Base-by-base conservation (phyloP, 2,888 invertebrate species). In the Zhuqinia jingwanae region DNA sequence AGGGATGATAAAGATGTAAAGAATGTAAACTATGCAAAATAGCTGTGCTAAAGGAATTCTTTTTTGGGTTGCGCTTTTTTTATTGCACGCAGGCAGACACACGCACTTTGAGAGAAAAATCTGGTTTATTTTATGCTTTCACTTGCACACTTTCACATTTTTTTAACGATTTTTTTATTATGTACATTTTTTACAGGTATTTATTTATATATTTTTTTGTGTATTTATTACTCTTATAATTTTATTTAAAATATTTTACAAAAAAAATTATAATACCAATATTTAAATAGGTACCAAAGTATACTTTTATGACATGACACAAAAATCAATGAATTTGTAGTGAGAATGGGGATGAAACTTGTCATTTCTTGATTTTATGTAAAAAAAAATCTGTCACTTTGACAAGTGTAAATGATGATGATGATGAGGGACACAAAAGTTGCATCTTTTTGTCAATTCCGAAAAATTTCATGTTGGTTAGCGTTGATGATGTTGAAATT, bases 11-110 rank as follows among this genome's bases (percentile, higher is more conserved):
- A 25, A 47, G 6, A 47, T 47, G 70, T 1, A 20, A 22, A 22
- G 10, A 58, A 68, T 68, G 68, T 36, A 68, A 36, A 68, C 6
- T 75, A 56, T 75, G 50, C 20, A 27, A 75, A 75, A 25, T 65
- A 68, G 20, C 13, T 20, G 11, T n/a, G n/a, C n/a, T n/a, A n/a
- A n/a, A n/a, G 27, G 27, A 1, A 56, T 10, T n/a, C 2, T 60
- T 20, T 22, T n/a, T 10, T 22, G 5, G 60, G 27, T n/a, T 11
- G 27, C 17, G 17, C n/a, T 50, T 50, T 50, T 42, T 5, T 25
- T 15, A 63, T 63, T 15, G 25, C 15, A 25, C 27, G 27, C 27
- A 17, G 5, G 25, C 20, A 63, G 2, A 22, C 63, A 6, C 3
- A 63, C 8, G 6, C 6, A 63, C 6, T 11, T 42, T 42, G 56